Conservation (phyloP, 2,888 invertebrate species). For the Meiosimyza decipiens region DNA sequence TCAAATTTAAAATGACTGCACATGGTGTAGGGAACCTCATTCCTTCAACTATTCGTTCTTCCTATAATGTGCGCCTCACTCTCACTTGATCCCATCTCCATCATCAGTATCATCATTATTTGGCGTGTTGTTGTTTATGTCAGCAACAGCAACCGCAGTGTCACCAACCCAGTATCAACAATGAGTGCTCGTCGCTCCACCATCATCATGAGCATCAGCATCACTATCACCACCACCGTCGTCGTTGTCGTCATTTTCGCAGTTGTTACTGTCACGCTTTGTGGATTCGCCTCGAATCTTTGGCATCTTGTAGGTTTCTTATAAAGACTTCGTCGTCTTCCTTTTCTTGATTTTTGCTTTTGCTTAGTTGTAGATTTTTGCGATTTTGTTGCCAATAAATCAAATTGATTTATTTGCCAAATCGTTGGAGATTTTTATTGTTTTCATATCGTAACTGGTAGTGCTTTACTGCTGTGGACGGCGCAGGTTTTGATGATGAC, state of each 20-base stretch:
- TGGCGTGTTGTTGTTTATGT: slow-evolving; percentile 52
- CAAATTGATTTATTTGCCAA: slow-evolving; percentile 58
- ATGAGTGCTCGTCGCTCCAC: slow-evolving; percentile 20
- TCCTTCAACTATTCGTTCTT: no score
- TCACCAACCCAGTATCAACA: slow-evolving; percentile 37
- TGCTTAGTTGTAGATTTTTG: slow-evolving; percentile 18
- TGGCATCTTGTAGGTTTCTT: neutral
- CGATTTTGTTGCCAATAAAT: slow-evolving; percentile 52
- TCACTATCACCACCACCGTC: no score
- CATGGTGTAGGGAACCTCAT: no score
- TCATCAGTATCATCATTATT: slow-evolving; percentile 47
- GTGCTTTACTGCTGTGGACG: slow-evolving; percentile 18
- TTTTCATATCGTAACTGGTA: neutral
- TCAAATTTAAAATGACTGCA: no score
- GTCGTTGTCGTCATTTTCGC: slow-evolving; percentile 25
- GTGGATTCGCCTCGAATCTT: slow-evolving; percentile 1
- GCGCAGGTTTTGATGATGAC: slow-evolving; percentile 25
- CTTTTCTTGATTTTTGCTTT: slow-evolving; percentile 26
- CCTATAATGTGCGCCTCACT: neutral
- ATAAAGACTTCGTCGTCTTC: neutral
- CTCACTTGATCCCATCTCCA: slow-evolving; percentile 23
- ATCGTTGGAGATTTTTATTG: slow-evolving; percentile 46
- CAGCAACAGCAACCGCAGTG: slow-evolving; percentile 52
- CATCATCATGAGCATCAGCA: slow-evolving; percentile 35
- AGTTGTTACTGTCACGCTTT: slow-evolving; percentile 46